A percentile compares a stretch with the other conserved stretches of the same genome.
These are phyloP conservation scores for Emys orbicularis DNA, from an alignment of 2,797 vertebrate genomes.

Conservation along the genomic window DNA sequence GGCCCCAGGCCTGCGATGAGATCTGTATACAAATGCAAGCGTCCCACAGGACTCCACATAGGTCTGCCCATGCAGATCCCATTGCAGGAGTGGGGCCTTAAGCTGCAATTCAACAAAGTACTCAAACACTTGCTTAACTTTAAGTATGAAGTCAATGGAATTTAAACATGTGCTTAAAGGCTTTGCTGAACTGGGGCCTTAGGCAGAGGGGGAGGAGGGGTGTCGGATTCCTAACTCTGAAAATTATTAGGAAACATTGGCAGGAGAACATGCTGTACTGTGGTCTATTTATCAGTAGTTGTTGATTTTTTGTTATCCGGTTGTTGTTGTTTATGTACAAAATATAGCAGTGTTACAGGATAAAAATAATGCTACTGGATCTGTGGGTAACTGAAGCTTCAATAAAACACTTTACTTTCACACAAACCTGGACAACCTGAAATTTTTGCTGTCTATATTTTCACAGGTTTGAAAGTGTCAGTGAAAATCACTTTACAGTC, in stretches of 20 bases:
- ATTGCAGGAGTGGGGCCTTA: neutral
- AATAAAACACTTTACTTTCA: conserved; percentile 40
- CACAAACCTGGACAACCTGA: neutral
- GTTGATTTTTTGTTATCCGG: neutral
- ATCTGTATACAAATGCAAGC: neutral
- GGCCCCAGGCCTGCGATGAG: neutral
- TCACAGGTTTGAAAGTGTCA: neutral
- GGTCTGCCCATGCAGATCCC: too few relatives aligned
- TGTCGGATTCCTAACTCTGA: conserved; percentile 29
- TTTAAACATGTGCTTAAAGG: neutral
- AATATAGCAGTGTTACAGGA: conserved; percentile 27
- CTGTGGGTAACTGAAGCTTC: neutral
- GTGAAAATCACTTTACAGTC: neutral
- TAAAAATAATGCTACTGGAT: conserved; percentile 56
- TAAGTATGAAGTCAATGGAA: neutral
- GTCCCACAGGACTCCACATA: neutral
- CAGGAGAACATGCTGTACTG: conserved; percentile 51
- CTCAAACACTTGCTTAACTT: neutral
- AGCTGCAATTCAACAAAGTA: neutral
- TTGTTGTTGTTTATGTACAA: conserved; percentile 3
- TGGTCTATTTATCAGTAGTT: conserved; percentile 56
- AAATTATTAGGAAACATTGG: conserved; percentile 54
- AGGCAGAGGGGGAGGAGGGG: neutral
- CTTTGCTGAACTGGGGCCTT: neutral
- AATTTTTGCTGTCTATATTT: conserved; percentile 18